Evolutionary conservation across 2,888 invertebrate genomes (phyloP).

Genomic region (Ophion ellenae): DNA sequence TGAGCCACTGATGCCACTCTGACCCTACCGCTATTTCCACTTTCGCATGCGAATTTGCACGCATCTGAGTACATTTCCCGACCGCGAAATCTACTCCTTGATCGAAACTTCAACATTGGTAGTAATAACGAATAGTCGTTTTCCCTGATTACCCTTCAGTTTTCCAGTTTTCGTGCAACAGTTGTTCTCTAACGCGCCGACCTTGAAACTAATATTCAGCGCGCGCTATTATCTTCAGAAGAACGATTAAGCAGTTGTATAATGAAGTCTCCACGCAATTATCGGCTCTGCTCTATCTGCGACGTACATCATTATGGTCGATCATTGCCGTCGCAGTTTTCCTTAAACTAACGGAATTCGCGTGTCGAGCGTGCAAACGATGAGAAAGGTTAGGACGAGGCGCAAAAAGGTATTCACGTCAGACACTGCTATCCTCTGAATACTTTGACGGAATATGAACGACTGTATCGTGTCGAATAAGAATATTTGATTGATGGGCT

Average conservation of each 20-base stretch:
- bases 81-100: neutral
- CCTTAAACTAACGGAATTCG: slow-evolving; percentile 2
- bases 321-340: slow-evolving; percentile 9
- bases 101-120: neutral
- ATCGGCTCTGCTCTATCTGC: neutral
- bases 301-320: neutral
- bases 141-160: neutral
- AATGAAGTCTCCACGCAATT: slow-evolving; percentile 22
- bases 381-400: neutral
- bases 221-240: neutral
- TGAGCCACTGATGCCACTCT: too few relatives aligned
- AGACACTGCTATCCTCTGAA: neutral
- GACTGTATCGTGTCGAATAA: neutral
- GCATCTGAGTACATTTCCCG: neutral
- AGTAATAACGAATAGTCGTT: neutral
- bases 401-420: neutral
- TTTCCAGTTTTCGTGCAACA: neutral
- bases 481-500: neutral
- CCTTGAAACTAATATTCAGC: neutral
- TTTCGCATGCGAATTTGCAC: neutral
- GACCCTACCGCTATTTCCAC: neutral
- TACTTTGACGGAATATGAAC: neutral
- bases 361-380: neutral
- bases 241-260: slow-evolving; percentile 9
- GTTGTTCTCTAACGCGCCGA: neutral